phyloP scores from a whole-genome alignment of 2,113 vertebrate genomes.

The Elephas maximus region DNA sequence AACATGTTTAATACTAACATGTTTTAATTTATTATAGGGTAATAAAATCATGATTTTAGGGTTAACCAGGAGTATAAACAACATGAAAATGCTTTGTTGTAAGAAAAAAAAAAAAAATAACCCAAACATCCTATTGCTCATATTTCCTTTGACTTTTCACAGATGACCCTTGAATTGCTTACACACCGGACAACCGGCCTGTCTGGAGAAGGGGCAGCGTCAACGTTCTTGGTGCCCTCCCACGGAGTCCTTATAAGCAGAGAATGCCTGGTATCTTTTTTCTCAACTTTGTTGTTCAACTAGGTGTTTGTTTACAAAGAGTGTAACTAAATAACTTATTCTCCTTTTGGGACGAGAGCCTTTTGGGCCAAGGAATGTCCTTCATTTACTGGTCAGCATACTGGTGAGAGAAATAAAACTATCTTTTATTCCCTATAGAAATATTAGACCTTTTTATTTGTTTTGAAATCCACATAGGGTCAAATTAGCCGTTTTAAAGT shows the following conservation, averaged over 20 bases:
- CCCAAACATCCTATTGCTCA: neutral
- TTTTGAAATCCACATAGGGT: too few relatives aligned
- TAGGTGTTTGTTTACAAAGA: neutral
- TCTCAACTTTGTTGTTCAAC: neutral
- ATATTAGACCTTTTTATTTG: neutral
- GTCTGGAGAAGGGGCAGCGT: accelerated
- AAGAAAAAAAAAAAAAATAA: neutral
- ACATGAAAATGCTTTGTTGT: neutral
- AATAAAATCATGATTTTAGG: neutral
- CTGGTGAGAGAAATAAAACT: neutral
- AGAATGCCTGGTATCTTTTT: neutral
- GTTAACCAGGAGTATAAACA: neutral
- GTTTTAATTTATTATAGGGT: too few relatives aligned
- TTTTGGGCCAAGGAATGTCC: neutral
- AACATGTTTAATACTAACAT: neutral
- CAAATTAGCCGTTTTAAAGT: neutral
- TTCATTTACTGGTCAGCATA: neutral
- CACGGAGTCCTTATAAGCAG: neutral
- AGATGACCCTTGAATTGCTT: neutral
- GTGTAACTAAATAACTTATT: neutral
- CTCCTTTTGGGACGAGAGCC: neutral
- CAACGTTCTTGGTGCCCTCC: neutral
- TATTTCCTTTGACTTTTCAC: neutral
- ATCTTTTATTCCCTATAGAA: neutral
- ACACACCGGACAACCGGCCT: accelerated